Base-by-base conservation (phyloP, 2,113 vertebrate species). In the Nannospalax galili region DNA sequence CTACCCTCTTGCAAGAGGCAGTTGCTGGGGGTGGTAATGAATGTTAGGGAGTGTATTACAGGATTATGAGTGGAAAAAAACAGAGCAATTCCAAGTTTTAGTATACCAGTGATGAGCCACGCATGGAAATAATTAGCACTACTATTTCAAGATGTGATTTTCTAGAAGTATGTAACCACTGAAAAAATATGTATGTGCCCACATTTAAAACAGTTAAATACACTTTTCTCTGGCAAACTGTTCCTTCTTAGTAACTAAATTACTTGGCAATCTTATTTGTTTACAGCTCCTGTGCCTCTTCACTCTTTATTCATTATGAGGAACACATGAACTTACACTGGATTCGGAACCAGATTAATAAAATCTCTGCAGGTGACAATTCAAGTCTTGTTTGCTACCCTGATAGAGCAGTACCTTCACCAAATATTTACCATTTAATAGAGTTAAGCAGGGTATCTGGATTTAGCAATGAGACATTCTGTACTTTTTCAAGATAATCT, bases 131-230 rank as follows among this genome's bases (percentile, higher is more conserved):
- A 93, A 95, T 95, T 65, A 96, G 80, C 56, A 92, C 82, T 92
- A 91, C 74, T 93, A 95, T 85, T 93, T 94, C 95, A 95, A 97
- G 67, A 89, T 84, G 35, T 81, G 78, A 95, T 65, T 97, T 97
- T 94, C 42, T 65, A 78, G 19, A 93, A 91, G 56, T 77, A 95
- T 70, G 45, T 92, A 92, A 84, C 24, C 70, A 70, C 26, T 84
- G 82, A 84, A 92, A 95, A 91, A 94, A 94, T 90, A 92, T 74
- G 4, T 90, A 88, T 88, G 42, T 82, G 80, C 32, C 95, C 60
- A 95, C 48, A 87, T 80, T 60, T 92, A 93, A 94, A 95, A 92
- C 28, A 91, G 81, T 69, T 86, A 93, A 91, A 90, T 62, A 88
- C 30, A 80, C 69, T 93, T 93, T 84, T 86, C 95, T 94, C 62